Evolutionary conservation across 30 jellyfish, hydroid and myxozoan genomes (phyloP).

Genomic region (Turritopsis dohrnii): DNA sequence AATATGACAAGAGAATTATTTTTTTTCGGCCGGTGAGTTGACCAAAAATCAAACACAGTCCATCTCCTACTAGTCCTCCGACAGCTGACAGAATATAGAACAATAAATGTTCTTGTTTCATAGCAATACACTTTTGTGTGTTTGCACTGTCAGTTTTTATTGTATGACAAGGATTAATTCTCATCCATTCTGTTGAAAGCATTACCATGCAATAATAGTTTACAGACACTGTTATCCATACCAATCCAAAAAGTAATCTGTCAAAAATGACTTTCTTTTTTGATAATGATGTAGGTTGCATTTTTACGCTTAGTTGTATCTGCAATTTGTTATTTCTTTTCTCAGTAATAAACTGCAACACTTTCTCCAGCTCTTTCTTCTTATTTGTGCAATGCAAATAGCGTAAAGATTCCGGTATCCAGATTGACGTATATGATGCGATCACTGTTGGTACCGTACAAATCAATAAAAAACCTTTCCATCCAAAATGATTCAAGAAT

Average conservation of each 20-base stretch:
- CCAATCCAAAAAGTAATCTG: neutral
- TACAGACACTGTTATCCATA: neutral
- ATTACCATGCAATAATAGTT: neutral
- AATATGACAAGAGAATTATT: neutral
- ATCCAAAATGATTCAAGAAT: neutral
- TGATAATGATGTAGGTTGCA: neutral
- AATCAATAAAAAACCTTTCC: neutral
- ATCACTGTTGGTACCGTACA: neutral
- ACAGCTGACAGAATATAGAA: neutral
- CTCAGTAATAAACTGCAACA: neutral
- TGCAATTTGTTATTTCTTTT: neutral
- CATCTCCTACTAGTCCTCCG: neutral
- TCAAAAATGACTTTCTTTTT: neutral
- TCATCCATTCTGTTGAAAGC: neutral
- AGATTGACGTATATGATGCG: neutral
- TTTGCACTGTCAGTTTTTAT: neutral
- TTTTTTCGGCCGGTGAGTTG: neutral
- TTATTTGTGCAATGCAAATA: neutral
- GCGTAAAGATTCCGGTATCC: constrained; percentile 11
- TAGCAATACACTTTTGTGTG: neutral
- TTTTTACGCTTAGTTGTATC: neutral
- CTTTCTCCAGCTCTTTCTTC: neutral
- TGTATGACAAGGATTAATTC: neutral
- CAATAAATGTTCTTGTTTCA: neutral
- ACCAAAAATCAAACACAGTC: neutral